Evolutionary conservation across 2,113 vertebrate species (phyloP), one percentile per base, ranked within the genome.

Genomic region (Tenebrosternarchus preto): DNA sequence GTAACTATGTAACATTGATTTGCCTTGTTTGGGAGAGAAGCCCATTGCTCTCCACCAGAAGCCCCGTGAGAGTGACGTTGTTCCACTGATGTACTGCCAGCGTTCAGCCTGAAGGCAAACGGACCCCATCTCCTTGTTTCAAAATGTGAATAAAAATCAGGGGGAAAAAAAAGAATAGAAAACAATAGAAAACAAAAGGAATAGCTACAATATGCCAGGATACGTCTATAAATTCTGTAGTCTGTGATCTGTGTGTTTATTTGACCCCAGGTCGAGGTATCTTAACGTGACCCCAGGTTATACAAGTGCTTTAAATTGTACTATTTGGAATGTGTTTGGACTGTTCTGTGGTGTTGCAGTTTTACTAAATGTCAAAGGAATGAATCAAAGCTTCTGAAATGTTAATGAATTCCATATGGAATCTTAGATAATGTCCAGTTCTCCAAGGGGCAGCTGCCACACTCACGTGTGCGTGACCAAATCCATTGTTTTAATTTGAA

Each of bases 281-380:
- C 59, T 64, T 59, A 57, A 55, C 53, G 55, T 27, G 64, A 36
- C 72, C 29, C 24, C 25, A 24, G 76, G 39, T 63, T 56, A 70
- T 66, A 63, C 39, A 64, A 83, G 78, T 59, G 43, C 36, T 66
- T 50, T 1, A 15, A 17, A 67, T 24, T 55, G 39, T 74, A 19
- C 46, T 55, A 56, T 61, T 66, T 27, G 60, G 31, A 83, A 68
- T 69, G 55, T 69, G 70, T 55, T 33, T 61, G 43, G 29, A 75
- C 33, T 27, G 31, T 68, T 76, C 29, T 36, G 25, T 56, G 36
- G 33, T 57, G 43, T 50, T 61, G 70, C 69, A 83, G 53, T 73
- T 80, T 74, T 66, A 61, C 59, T 80, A 80, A 83, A 83, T 83
- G 66, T 80, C 73, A 83, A 46, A 56, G 22, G 72, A 71, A 29